Evolutionary conservation across 2,888 invertebrate species (phyloP).

Genomic region (Acronicta alni): DNA sequence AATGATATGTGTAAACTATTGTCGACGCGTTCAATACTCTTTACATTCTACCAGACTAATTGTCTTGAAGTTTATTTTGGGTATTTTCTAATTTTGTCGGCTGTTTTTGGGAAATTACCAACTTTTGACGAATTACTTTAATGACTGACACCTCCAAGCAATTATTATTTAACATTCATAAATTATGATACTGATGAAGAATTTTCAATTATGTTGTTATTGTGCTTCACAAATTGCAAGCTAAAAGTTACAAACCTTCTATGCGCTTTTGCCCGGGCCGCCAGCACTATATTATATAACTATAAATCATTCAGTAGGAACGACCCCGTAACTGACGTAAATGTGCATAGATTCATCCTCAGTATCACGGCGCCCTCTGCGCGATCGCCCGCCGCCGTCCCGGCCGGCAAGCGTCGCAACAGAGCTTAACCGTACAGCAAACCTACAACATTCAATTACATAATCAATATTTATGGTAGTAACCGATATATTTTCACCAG

Average conservation of each 20-base stretch:
- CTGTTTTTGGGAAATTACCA: constrained; percentile 27
- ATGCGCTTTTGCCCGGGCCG: constrained; percentile 19
- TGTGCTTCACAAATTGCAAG: constrained; percentile 4
- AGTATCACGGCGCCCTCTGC: constrained; percentile 49
- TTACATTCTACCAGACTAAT: constrained; percentile 33
- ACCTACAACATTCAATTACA: constrained; percentile 39
- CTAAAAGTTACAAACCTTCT: constrained; percentile 22
- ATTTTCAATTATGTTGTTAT: not conserved
- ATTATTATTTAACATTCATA: constrained; percentile 10
- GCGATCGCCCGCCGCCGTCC: constrained; percentile 34
- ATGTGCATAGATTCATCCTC: constrained; percentile 56
- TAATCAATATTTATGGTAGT: constrained; percentile 34
- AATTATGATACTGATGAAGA: too few relatives aligned
- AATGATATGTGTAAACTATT: constrained; percentile 45
- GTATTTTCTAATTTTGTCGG: constrained; percentile 7
- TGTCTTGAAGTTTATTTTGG: constrained; percentile 41
- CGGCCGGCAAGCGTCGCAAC: constrained; percentile 29
- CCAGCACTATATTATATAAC: constrained; percentile 42
- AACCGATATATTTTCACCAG: constrained; percentile 28
- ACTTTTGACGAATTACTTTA: constrained; percentile 3
- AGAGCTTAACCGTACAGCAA: constrained; percentile 39
- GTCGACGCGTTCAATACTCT: constrained; percentile 26
- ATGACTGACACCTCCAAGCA: constrained; percentile 4
- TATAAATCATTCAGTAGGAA: constrained; percentile 45
- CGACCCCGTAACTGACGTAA: constrained; percentile 50